A percentile compares a stretch with the other conserved stretches of the same genome.
Evolutionary conservation across 2,113 vertebrate genomes (phyloP).

Genomic region (Microcebus lehilahytsara): DNA sequence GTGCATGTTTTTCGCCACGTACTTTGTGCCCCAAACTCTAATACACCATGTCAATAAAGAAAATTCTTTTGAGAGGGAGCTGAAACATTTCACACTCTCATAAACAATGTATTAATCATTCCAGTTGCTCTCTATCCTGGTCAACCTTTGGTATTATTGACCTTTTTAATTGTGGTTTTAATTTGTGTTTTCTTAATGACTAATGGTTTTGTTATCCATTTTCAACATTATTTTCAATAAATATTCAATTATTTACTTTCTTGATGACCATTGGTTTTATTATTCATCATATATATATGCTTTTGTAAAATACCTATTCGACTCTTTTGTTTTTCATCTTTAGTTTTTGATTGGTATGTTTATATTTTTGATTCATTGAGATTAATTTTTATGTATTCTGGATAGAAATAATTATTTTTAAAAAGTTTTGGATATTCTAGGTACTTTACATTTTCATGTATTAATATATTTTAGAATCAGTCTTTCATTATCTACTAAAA

Average conservation of each 20-base stretch:
- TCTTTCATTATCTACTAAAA: conserved; percentile 2
- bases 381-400: background rate
- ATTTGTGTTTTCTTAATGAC: background rate
- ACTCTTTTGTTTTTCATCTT: background rate
- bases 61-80: background rate
- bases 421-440: background rate
- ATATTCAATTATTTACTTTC: background rate
- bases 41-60: background rate
- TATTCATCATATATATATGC: background rate
- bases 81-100: background rate
- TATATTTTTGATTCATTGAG: background rate
- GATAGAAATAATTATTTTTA: background rate
- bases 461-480: background rate
- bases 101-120: background rate
- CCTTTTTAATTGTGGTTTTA: background rate
- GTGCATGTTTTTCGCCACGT: background rate
- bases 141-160: background rate
- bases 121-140: background rate
- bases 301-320: background rate
- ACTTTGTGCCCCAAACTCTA: no score
- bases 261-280: background rate
- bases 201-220: background rate
- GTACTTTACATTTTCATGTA: background rate
- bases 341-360: background rate
- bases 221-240: no score